Percentiles rank a stretch among this genome's conserved stretches.
These are phyloP conservation scores for Chiloscyllium plagiosum DNA, from an alignment of 2,113 vertebrate genomes.

Conservation along the genomic window DNA sequence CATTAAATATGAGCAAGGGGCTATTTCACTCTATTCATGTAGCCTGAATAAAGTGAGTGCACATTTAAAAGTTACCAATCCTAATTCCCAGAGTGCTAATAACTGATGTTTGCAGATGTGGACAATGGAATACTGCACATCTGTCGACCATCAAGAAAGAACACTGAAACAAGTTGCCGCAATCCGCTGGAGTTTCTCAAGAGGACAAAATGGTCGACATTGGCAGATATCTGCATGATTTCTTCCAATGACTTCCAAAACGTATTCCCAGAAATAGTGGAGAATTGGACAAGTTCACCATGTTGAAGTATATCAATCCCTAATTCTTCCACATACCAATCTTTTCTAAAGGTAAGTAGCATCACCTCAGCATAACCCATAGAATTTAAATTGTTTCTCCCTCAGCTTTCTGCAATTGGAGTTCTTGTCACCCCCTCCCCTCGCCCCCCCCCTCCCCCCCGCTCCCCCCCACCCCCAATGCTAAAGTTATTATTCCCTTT, in stretches of 20 bases:
- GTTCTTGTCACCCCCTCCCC: background rate
- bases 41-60: background rate
- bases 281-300: background rate
- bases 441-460: too few relatives aligned
- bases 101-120: background rate
- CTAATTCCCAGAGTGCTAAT: background rate
- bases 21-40: background rate
- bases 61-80: background rate
- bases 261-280: background rate
- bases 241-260: background rate
- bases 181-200: background rate
- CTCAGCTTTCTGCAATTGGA: background rate
- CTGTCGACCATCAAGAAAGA: background rate
- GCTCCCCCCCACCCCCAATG: background rate
- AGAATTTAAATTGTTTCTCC: background rate
- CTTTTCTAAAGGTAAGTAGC: background rate
- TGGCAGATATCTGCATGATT: background rate
- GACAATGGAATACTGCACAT: background rate
- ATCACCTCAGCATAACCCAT: background rate
- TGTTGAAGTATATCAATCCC: background rate
- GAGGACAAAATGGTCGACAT: background rate
- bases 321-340: background rate
- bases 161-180: background rate
- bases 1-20: background rate
- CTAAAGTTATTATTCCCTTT: background rate